Evolutionary conservation across 2,113 vertebrate genomes (phyloP), one percentile per base, ranked within the genome.

Genomic region (Struthio camelus): DNA sequence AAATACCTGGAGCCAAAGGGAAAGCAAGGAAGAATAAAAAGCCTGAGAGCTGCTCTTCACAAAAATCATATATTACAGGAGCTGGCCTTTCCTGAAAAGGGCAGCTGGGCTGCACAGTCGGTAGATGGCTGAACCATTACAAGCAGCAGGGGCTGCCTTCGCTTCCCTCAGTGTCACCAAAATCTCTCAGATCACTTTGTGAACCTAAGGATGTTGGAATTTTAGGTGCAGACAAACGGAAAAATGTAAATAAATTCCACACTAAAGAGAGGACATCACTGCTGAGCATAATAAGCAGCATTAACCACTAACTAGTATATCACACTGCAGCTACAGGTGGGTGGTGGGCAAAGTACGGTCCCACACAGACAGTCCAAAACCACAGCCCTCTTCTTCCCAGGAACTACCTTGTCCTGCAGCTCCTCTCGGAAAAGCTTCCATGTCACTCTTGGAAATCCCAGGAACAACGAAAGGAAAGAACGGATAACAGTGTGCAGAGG

Each of bases 21-120:
- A 89, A 85, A 83, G 36, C 11, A 85, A 91, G 67, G 79, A 75
- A 56, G 19, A 46, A 32, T 27, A 15, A 15, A 76, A 87, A 89
- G 59, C n/a, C 58, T 42, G 42, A 94, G 50, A 89, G 36, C 13
- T 85, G 30, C 34, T 90, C n/a, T 66, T 84, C 54, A 76, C 50
- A 72, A 69, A 83, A 94, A 84, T 71, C 42, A 36, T 22, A 42
- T 4, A 46, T 50, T 10, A 42, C 73, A 50, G 38, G 38, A 94
- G 23, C 14, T 56, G 67, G 70, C 77, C 91, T 40, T 84, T 70
- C 75, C 48, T 40, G 36, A 79, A 54, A 84, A 93, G 81, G 87
- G 89, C 79, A 95, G 89, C 91, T 85, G 66, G 62, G 84, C 34
- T 89, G 82, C 78, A 89, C 71, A 93, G 92, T 32, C 66, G 75